phyloP scores from a whole-genome alignment of 2,888 invertebrate genomes.

The Luperina testacea region DNA sequence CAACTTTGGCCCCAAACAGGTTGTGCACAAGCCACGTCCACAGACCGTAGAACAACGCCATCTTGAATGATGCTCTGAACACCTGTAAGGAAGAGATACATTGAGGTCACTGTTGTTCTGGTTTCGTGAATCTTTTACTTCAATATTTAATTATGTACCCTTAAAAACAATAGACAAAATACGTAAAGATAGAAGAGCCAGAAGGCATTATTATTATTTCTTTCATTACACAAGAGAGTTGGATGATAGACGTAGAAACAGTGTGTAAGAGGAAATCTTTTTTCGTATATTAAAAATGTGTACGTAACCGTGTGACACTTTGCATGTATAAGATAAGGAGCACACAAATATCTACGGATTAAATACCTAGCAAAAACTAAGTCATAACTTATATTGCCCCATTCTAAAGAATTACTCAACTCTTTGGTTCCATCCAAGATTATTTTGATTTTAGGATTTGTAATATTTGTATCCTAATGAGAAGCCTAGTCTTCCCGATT shows the following conservation, averaged over 20 bases:
- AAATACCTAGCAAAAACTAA: not conserved
- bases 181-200: not conserved
- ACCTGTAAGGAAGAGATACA: constrained; percentile 87
- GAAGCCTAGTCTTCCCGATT: too few species aligned
- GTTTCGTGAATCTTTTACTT: not conserved
- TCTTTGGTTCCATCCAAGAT: not conserved
- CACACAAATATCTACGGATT: not conserved
- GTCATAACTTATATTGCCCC: not conserved
- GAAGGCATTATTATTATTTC: not conserved
- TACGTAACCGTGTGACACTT: too few species aligned
- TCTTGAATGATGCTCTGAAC: constrained; percentile 98
- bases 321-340: not conserved
- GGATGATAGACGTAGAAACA: too few species aligned
- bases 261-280: not conserved
- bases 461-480: not conserved
- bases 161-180: not conserved
- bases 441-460: not conserved
- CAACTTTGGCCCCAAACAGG: constrained; percentile 97
- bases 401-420: not conserved
- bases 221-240: not conserved
- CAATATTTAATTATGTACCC: not conserved
- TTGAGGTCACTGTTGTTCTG: not conserved
- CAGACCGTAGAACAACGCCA: constrained; percentile 98
- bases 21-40: constrained; percentile 99
- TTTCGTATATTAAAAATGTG: not conserved